Evolutionary conservation across 2,797 vertebrate genomes (phyloP).

Genomic region (Erpetoichthys calabaricus): DNA sequence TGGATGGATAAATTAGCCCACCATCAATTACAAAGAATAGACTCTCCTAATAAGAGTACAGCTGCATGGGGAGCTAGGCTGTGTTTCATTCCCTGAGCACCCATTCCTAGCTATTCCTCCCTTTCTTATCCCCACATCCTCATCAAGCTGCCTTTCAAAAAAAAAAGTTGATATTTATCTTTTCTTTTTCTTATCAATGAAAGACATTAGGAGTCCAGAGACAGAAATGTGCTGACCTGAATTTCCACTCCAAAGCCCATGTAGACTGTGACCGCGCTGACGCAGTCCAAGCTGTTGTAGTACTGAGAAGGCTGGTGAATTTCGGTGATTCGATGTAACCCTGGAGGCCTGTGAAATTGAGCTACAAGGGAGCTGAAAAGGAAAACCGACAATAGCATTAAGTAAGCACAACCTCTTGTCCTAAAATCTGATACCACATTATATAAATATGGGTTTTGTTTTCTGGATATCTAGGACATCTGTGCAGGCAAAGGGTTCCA

Average conservation of each 20-base stretch:
- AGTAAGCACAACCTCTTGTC: not conserved
- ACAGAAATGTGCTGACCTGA: constrained; percentile 56
- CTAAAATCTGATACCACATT: not conserved
- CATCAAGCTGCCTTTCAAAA: too few relatives aligned
- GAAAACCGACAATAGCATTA: constrained; percentile 23
- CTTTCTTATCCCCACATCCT: too few relatives aligned
- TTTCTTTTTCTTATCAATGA: not conserved
- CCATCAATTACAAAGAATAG: too few relatives aligned
- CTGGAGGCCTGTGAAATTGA: constrained; percentile 69
- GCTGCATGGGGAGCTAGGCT: too few relatives aligned
- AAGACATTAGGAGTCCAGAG: too few relatives aligned
- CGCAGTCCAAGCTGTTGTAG: constrained; percentile 61
- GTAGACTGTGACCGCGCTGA: constrained; percentile 71
- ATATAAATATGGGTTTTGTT: too few relatives aligned
- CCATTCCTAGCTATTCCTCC: too few relatives aligned
- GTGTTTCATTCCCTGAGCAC: too few relatives aligned
- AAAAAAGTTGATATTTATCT: not conserved
- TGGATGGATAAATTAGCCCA: too few relatives aligned
- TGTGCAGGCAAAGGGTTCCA: too few relatives aligned
- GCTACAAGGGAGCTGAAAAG: constrained; percentile 61
- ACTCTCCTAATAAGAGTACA: too few relatives aligned
- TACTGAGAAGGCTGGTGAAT: constrained; percentile 30
- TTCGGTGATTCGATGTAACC: constrained; percentile 68
- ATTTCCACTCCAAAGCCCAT: constrained; percentile 85
- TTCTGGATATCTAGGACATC: too few relatives aligned